These are phyloP conservation scores for Eulacestoma nigropectus DNA, from an alignment of 2,113 vertebrate genomes.

Conservation along the genomic window DNA sequence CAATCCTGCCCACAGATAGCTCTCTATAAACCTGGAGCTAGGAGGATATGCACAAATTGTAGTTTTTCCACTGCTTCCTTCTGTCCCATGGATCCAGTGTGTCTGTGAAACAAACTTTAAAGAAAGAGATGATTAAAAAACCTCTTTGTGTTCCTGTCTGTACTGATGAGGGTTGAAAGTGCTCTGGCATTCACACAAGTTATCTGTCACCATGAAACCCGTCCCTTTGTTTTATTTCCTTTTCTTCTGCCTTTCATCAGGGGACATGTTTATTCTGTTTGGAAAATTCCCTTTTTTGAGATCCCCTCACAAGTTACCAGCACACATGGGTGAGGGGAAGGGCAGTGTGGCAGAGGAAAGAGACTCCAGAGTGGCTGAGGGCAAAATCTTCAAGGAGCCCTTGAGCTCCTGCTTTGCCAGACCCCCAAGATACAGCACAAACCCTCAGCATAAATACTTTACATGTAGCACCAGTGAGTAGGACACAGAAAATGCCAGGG, in stretches of 20 bases:
- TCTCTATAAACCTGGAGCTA: not conserved
- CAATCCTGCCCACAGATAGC: not conserved
- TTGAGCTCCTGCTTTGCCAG: not conserved
- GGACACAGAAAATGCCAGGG: not conserved
- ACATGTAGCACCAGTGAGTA: not conserved
- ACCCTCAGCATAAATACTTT: not conserved
- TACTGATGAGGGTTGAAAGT: not conserved
- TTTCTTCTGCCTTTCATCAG: not conserved
- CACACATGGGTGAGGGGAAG: not conserved
- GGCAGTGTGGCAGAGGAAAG: not conserved
- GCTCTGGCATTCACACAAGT: not conserved
- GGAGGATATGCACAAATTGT: not conserved
- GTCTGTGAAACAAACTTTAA: not conserved
- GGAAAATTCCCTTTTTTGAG: not conserved
- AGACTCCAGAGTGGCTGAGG: not conserved
- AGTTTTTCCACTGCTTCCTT: not conserved
- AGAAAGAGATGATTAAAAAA: not conserved
- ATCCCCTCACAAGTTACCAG: not conserved
- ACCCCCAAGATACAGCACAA: not conserved
- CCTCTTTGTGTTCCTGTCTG: not conserved
- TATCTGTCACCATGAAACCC: not conserved
- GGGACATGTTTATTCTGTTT: not conserved
- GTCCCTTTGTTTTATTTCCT: not conserved
- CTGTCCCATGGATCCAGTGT: not conserved
- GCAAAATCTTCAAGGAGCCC: not conserved